Evolutionary conservation across 2,888 invertebrate genomes (phyloP), one percentile per base, ranked within the genome.

Genomic region (Orthonevra nobilis): DNA sequence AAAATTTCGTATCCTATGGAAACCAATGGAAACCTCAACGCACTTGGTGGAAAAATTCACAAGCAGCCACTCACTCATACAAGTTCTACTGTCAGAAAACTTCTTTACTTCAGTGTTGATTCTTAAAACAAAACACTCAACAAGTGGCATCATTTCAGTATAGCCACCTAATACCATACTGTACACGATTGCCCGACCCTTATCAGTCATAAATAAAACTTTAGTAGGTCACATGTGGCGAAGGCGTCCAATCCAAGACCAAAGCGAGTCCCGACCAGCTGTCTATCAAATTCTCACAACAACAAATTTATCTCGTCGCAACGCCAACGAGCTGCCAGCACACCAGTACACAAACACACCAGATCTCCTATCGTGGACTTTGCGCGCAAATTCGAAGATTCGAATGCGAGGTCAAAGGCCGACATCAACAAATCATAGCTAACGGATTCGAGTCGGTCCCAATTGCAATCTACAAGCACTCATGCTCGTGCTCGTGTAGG

Each of bases 401-500:
- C 46, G 12, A 44, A 64, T 20, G 56, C 23, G 54, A 30, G 79
- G 79, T 79, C 79, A 73, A 60, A 61, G 56, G 79, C 68, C 73
- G 79, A 68, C 79, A 79, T 44, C 79, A 73, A 79, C 79, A 79
- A 79, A 73, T 79, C 73, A 79, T 68, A 73, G 40, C 79, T 61
- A 79, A 79, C 73, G 79, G 79, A 79, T 79, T 79, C 28, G 73
- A 73, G 44, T 66, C 79, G 66, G 64, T 60, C 73, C 26, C 54
- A 56, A 72, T 61, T 56, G 66, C 66, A 32, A 72, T 50, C 34
- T 52, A 75, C 20, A 50, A 12, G 56, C 61, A 68, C 74, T 28
- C 46, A 19, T 40, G 20, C 32, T 30, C 26, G 19, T 30, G 38
- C 50, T 42, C n/a, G n/a, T n/a, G 23, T 50, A 69, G 48, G 44